Base-by-base conservation (phyloP, 23 tunicate genomes). In the Ascidia mentula region DNA sequence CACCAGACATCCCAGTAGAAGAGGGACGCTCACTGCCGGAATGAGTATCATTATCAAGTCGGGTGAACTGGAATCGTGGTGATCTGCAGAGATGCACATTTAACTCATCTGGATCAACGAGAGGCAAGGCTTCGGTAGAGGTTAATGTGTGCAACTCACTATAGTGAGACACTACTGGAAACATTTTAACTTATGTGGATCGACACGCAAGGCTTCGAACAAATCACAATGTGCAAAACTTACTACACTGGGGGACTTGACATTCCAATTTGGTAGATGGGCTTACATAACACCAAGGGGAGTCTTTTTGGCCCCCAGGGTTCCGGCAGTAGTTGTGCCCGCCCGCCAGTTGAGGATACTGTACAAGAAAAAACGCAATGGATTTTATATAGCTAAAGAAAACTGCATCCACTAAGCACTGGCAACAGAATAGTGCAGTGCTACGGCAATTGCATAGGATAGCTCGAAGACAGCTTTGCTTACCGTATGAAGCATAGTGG, bases 291-390 rank as follows among this genome's bases (percentile, higher is more conserved):
- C 94, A 89, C 94, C 94, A 89, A 18, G 94, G 94, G 18, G 59
- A 26, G 22, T 59, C 76, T 69, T 36, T 77, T 18, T 0, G 36
- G 40, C 59, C 75, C 6, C 81, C 81, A 0, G 94, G 94, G 59
- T 89, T 89, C 9, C 94, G 83, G 38, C 94, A 89, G 60, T 83
- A 89, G 79, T 83, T 89, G 69, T 89, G 94, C 8, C 94, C 94
- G 5, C 94, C 94, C 28, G 88, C 73, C 37, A 89, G 75, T 33
- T 74, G 69, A 6, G 91, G 89, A 81, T 80, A 40, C 96, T 90
- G 74, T 17, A 61, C 34, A 6, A 34, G 20, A 74, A 31, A 70
- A 9, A 70, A 69, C n/a, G n/a, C n/a, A n/a, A n/a, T n/a, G n/a
- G n/a, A n/a, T n/a, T n/a, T n/a, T n/a, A n/a, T n/a, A n/a, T n/a